phyloP scores from a whole-genome alignment of 2,888 invertebrate species.

The Eristalis arbustorum region DNA sequence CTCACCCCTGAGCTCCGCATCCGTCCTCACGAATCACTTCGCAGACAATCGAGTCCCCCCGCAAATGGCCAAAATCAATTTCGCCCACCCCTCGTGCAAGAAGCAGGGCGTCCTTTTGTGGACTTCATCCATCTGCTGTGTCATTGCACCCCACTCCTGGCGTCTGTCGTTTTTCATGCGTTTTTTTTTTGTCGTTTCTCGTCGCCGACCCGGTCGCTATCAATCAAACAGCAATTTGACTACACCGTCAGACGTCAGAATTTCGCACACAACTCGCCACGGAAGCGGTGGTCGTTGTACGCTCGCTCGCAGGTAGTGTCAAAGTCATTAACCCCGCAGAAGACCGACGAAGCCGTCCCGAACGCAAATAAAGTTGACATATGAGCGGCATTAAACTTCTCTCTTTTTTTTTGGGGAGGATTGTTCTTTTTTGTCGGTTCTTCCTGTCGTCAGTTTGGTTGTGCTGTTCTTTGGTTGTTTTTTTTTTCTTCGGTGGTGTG shows the following conservation, averaged over 20 bases:
- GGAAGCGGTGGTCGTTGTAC: neutral
- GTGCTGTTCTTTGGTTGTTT: neutral
- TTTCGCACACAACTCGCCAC: neutral
- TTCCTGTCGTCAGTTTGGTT: neutral
- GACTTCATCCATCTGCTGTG: neutral
- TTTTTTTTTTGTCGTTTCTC: neutral
- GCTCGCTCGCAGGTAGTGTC: conserved; percentile 25
- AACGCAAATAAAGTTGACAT: conserved; percentile 45
- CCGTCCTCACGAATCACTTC: too few species aligned
- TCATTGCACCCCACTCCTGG: neutral
- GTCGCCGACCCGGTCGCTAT: neutral
- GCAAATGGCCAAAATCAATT: neutral
- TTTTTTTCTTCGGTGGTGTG: neutral
- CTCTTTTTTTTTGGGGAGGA: neutral
- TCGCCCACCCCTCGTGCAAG: neutral
- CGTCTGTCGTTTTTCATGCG: neutral
- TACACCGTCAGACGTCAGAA: neutral
- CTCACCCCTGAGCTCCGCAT: too few species aligned
- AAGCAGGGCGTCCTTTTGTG: neutral
- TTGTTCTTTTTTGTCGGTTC: neutral
- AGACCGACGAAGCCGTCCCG: neutral
- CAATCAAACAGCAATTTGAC: neutral
- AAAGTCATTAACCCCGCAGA: conserved; percentile 61
- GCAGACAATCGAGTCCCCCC: too few species aligned
- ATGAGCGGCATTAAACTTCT: conserved; percentile 44